Evolutionary conservation across 1,140 invertebrate species (phyloP).

Genomic region (Zaprionus capensis): DNA sequence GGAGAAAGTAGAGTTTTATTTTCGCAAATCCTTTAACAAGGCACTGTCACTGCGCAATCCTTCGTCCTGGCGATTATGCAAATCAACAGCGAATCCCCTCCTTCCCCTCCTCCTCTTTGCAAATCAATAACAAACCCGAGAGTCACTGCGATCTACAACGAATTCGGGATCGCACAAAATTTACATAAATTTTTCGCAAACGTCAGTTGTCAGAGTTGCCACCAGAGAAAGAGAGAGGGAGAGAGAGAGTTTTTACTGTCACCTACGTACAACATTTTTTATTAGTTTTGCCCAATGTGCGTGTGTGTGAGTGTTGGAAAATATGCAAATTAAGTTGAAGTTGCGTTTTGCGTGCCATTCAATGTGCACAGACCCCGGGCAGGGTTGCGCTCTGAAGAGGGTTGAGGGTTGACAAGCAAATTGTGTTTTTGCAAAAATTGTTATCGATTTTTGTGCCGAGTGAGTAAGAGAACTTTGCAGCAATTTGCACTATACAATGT

Average conservation of each 20-base stretch:
- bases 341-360: constrained; percentile 62
- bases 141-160: constrained; percentile 36
- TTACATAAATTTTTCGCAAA: constrained; percentile 65
- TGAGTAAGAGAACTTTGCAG: background rate
- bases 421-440: constrained; percentile 46
- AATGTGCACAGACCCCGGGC: background rate
- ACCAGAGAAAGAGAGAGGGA: too few relatives aligned
- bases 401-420: constrained; percentile 68
- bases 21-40: constrained; percentile 79
- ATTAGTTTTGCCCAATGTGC: constrained; percentile 72
- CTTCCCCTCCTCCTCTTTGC: constrained; percentile 27
- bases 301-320: constrained; percentile 58
- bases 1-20: constrained; percentile 56
- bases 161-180: constrained; percentile 54
- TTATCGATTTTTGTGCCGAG: constrained; percentile 44
- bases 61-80: constrained; percentile 64
- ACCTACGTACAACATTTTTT: constrained; percentile 67
- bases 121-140: constrained; percentile 69
- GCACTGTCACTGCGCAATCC: constrained; percentile 38
- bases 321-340: constrained; percentile 81
- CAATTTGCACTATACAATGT: constrained; percentile 5
- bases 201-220: constrained; percentile 17
- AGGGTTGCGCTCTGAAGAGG: constrained; percentile 22
- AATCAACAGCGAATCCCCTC: constrained; percentile 60
- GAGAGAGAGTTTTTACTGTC: constrained; percentile 32